These are phyloP conservation scores for Eidolon helvum DNA, from an alignment of 2,113 vertebrate species.

Conservation along the genomic window DNA sequence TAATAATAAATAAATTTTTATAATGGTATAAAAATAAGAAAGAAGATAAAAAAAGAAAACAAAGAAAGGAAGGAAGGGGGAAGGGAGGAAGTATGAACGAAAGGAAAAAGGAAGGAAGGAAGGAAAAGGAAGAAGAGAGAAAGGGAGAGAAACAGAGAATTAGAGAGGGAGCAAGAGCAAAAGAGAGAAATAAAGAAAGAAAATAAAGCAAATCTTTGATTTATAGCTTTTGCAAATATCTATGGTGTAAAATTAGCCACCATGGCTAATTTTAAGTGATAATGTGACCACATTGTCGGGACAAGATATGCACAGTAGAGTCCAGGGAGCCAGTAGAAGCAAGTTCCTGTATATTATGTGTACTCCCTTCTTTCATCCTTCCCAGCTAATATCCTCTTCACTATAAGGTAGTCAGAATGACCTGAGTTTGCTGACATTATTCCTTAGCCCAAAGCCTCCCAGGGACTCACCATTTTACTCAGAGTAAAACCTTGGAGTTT, in stretches of 20 bases:
- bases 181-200: background rate
- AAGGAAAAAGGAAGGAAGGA: background rate
- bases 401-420: rapidly evolving
- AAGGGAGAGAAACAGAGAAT: background rate
- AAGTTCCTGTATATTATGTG: rapidly evolving
- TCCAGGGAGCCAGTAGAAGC: rapidly evolving
- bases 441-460: background rate
- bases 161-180: too few species aligned
- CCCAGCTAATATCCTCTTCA: background rate
- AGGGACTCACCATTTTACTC: background rate
- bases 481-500: background rate
- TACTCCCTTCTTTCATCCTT: background rate
- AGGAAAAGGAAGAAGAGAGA: background rate
- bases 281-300: rapidly evolving
- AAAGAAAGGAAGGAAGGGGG: background rate
- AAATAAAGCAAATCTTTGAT: background rate
- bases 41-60: background rate
- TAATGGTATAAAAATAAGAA: background rate
- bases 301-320: too few species aligned
- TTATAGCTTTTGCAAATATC: background rate
- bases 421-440: too few species aligned
- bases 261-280: background rate
- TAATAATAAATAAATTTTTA: background rate
- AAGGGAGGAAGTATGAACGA: background rate
- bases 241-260: background rate